phyloP scores from a whole-genome alignment of 2,797 vertebrate genomes.

The Eleutherodactylus coqui region DNA sequence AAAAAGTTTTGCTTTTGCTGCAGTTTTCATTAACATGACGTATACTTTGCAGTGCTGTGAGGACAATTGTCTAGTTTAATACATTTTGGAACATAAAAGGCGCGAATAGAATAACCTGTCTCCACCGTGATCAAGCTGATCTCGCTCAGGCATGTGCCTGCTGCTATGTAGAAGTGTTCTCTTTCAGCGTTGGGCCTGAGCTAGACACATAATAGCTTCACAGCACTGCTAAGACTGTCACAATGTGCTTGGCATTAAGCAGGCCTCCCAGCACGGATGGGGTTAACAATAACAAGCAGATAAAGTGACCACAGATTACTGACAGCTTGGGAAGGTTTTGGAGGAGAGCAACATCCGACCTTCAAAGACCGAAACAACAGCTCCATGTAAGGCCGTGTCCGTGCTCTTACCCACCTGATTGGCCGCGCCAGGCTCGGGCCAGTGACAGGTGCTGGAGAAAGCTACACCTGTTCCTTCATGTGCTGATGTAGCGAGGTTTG shows the following conservation, averaged over 20 bases:
- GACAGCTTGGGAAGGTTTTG: slow-evolving; percentile 67
- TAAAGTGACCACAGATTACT: slow-evolving; percentile 68
- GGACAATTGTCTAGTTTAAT: background rate
- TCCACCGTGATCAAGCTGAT: background rate
- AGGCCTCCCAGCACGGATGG: slow-evolving; percentile 62
- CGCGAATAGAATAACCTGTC: no score
- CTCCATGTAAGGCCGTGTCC: slow-evolving; percentile 73
- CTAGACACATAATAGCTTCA: slow-evolving; percentile 17
- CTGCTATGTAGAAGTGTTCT: background rate
- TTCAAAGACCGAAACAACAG: slow-evolving; percentile 66
- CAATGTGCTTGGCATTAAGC: slow-evolving; percentile 50
- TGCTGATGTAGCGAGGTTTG: slow-evolving; percentile 65
- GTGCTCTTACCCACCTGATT: slow-evolving; percentile 67
- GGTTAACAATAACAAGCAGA: slow-evolving; percentile 73
- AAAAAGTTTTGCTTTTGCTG: no score
- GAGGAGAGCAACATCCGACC: slow-evolving; percentile 69
- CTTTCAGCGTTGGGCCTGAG: no score
- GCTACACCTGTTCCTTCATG: slow-evolving; percentile 70
- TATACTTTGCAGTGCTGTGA: no score
- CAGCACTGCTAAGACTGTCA: slow-evolving; percentile 38
- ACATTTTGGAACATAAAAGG: no score
- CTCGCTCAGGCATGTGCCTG: background rate
- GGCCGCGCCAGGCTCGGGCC: slow-evolving; percentile 53
- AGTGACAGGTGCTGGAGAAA: slow-evolving; percentile 64
- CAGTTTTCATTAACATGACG: background rate